Base-by-base conservation (phyloP, 2,888 invertebrate genomes). In the Limnephilus rhombicus region DNA sequence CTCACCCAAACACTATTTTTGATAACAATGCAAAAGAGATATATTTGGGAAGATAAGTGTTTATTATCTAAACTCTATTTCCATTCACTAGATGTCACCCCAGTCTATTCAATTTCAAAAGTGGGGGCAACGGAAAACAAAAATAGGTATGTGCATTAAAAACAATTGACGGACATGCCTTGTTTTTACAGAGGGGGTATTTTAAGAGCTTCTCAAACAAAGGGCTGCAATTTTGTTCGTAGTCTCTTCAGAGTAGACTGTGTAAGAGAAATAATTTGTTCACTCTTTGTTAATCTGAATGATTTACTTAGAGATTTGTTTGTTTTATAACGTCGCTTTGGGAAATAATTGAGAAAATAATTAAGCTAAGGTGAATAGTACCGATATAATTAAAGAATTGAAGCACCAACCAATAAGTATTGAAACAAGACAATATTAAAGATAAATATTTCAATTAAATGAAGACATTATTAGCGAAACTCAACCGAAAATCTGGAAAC, bases 101-200 rank as follows among this genome's bases (percentile, higher is more conserved):
- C 85, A 85, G 81, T 88, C 92, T 91, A 89, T 92, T 92, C 91
- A 91, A 92, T 92, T 92, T 89, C 86, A 92, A 85, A 89, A 85
- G 45, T 91, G 53, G 91, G 92, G 92, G 91, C 45, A 80, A 85
- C 53, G 34, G 85, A 90, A 85, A 92, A 91, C 85, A 91, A 92
- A 93, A 93, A 68, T 68, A n/a, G 68, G 68, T 68, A n/a, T 24
- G 68, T 90, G 89, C 85, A 90, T 92, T 92, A 93, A 92, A 93
- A 91, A 93, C 92, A 93, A 93, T 93, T 93, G 93, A 91, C 90
- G 89, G 89, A 81, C 92, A 92, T 89, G 91, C 91, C 81, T 88
- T 86, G 88, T 86, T 86, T 86, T 86, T n/a, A 86, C 37, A 68
- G 68, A 45, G 86, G 88, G 87, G 82, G 81, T 34, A 85, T 88